Evolutionary conservation across 2,113 vertebrate species (phyloP).

Genomic region (Aegithalos caudatus): DNA sequence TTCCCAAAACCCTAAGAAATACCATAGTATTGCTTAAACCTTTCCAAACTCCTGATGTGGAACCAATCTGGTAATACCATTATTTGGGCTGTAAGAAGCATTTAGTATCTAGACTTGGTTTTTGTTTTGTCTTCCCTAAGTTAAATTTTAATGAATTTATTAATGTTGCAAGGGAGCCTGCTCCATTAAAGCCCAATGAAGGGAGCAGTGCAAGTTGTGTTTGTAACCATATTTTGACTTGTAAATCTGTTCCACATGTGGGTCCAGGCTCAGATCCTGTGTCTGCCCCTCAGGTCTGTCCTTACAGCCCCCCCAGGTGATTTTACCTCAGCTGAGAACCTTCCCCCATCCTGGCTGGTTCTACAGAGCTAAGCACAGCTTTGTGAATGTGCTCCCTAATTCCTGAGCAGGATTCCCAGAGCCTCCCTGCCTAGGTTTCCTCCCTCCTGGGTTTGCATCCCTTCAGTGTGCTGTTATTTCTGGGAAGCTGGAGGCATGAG

Average conservation of each 20-base stretch:
- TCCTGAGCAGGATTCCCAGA: not conserved
- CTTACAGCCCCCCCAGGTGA: not conserved
- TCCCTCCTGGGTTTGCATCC: not conserved
- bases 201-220: not conserved
- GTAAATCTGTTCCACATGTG: not conserved
- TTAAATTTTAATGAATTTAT: not conserved
- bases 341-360: not conserved
- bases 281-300: not conserved
- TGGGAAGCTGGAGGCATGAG: not conserved
- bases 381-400: not conserved
- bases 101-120: not conserved
- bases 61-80: not conserved
- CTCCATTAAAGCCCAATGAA: not conserved
- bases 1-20: not conserved
- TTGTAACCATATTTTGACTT: not conserved
- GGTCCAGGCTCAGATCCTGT: fast-evolving
- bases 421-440: fast-evolving
- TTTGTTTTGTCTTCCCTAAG: not conserved
- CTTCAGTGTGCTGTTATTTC: not conserved
- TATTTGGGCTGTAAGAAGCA: not conserved
- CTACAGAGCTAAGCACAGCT: not conserved
- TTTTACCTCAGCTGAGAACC: not conserved
- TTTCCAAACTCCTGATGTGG: too few relatives aligned
- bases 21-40: not conserved
- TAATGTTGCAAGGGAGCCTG: not conserved